Conservation (phyloP, 2,888 invertebrate genomes). For the Drosophila barbarae region DNA sequence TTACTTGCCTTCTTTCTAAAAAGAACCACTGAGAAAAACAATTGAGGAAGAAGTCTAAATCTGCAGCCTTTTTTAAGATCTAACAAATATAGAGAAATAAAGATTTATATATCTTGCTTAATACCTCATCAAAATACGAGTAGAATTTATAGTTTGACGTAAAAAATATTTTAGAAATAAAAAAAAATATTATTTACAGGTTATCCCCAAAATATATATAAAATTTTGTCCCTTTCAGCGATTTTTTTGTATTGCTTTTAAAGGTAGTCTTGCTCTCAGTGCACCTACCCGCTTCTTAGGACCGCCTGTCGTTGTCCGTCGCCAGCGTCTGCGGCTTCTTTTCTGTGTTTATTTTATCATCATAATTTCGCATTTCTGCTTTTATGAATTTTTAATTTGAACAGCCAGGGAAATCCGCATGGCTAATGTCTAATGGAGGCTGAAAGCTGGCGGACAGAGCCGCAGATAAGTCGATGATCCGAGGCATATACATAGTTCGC, state of each 20-base stretch:
- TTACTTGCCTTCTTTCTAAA: conserved; percentile 1
- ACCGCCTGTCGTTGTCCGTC: conserved; percentile 6
- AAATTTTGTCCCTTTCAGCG: too few species aligned
- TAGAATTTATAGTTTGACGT: too few species aligned
- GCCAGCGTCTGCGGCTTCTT: conserved; percentile 56
- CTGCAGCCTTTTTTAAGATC: not conserved
- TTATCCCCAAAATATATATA: too few species aligned
- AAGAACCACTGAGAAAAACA: not conserved
- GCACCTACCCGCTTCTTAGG: conserved; percentile 5
- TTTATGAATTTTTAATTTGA: conserved; percentile 75
- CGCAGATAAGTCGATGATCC: conserved; percentile 25
- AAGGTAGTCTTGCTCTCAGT: not conserved
- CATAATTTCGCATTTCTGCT: conserved; percentile 73
- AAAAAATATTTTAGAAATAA: too few species aligned
- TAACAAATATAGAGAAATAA: not conserved
- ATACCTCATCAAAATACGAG: too few species aligned
- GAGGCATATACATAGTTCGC: conserved; percentile 2
- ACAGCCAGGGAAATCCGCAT: conserved; percentile 44
- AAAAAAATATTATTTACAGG: too few species aligned
- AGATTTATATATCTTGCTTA: not conserved
- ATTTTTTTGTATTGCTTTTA: not conserved
- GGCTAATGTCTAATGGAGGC: conserved; percentile 27
- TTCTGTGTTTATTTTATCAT: conserved; percentile 71
- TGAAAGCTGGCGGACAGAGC: not conserved
- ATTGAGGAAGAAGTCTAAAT: not conserved